Evolutionary conservation across 2,888 invertebrate genomes (phyloP), one percentile per base, ranked within the genome.

Genomic region (Latrodectus hesperus): DNA sequence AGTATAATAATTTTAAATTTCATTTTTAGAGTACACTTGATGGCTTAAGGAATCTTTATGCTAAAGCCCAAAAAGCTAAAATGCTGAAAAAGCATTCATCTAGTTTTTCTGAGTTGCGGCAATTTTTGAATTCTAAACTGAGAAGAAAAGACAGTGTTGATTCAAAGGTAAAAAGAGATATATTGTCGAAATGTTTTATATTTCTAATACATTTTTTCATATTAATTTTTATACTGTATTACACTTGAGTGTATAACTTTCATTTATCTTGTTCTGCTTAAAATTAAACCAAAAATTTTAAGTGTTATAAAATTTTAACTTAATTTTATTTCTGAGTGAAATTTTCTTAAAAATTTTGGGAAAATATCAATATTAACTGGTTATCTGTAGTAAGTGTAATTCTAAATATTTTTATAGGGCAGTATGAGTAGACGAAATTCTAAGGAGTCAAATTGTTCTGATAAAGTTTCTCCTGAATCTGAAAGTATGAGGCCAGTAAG

Each of bases 21-120:
- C 38, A 77, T 73, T 73, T 53, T 52, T 60, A 87, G 82, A 82
- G 82, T 52, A 82, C 87, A 67, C 64, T 87, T 16, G 82, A 87
- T 82, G 82, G 82, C 38, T 49, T 87, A 10, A 76, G 87, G 60
- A 87, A 78, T 52, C 72, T 87, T 0, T 87, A 82, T 82, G 87
- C 87, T 17, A 87, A 87, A 74, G 87, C 78, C 11, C 87, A 87
- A 49, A 87, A 87, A 70, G 82, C 87, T 65, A 87, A 87, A 38
- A 38, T 87, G 17, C 82, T 65, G 53, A 87, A 87, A 26, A 87
- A 87, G 22, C 87, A 87, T 53, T 87, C 87, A 9, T 73, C 82
- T 9, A 87, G 87, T 70, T 87, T 87, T 22, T 87, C 87, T n/a
- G 87, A 87, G 53, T 26, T 87, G 6, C 67, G 82, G 4, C 87